A percentile compares a stretch with the other conserved stretches of the same genome.
These are phyloP conservation scores for Anguilla megastoma DNA, from an alignment of 2,797 vertebrate genomes.

Conservation along the genomic window DNA sequence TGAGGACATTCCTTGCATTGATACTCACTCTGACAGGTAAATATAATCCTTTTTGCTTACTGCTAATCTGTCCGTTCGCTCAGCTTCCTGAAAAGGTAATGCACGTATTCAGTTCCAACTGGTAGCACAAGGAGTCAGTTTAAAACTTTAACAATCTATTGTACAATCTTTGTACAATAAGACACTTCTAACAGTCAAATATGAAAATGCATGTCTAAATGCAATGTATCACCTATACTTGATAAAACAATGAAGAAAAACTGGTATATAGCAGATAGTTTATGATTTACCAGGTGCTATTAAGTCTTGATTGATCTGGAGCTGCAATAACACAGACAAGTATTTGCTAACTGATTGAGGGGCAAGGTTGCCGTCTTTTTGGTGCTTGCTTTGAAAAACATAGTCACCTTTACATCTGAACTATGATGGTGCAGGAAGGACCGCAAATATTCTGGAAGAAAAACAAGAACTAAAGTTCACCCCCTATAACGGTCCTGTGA, in stretches of 20 bases:
- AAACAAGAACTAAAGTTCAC: background rate
- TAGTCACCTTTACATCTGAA: no score
- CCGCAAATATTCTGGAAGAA: background rate
- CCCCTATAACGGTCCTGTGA: no score
- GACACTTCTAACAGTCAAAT: background rate
- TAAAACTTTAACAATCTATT: background rate
- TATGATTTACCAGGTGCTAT: background rate
- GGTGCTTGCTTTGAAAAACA: background rate
- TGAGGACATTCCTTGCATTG: background rate
- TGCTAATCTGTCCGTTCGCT: background rate
- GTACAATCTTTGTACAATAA: background rate
- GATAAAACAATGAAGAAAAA: background rate
- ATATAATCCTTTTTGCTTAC: slow-evolving; percentile 7
- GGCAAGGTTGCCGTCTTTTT: background rate
- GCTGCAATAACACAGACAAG: background rate
- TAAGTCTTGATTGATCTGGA: background rate
- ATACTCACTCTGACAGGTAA: slow-evolving; percentile 26
- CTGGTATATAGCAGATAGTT: background rate
- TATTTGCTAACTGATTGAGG: background rate
- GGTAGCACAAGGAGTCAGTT: background rate
- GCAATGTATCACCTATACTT: background rate
- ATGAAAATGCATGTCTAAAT: background rate
- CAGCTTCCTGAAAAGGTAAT: background rate
- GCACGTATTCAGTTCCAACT: background rate
- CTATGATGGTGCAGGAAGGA: background rate